Conservation (phyloP, 1,140 invertebrate genomes). For the Macrobrachium rosenbergii region DNA sequence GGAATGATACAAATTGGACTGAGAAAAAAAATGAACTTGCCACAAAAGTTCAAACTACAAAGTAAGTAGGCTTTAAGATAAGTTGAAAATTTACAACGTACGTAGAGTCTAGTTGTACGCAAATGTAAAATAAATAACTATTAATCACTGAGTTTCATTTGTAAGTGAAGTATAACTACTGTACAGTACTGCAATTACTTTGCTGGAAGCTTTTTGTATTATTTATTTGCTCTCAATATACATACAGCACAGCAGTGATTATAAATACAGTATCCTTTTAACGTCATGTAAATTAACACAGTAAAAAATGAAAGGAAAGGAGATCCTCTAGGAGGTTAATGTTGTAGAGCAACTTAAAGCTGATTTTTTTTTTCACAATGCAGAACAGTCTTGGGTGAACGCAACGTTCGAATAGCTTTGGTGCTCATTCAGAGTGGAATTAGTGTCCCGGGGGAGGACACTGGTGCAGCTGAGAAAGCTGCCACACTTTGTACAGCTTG, state of each 20-base stretch:
- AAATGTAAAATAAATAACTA: too few relatives aligned
- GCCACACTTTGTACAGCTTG: constrained; percentile 89
- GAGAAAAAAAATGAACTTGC: constrained; percentile 95
- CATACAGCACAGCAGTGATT: too few relatives aligned
- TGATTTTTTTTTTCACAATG: background rate
- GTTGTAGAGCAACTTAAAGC: background rate
- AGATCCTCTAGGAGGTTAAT: background rate
- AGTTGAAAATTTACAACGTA: background rate
- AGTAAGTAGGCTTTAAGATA: constrained; percentile 72
- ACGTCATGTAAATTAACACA: too few relatives aligned
- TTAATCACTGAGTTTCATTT: too few relatives aligned
- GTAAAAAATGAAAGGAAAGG: background rate
- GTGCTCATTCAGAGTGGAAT: constrained; percentile 60
- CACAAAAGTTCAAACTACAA: constrained; percentile 87
- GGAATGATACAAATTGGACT: constrained; percentile 94
- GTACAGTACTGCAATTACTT: too few relatives aligned
- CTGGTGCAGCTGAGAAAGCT: constrained; percentile 79
- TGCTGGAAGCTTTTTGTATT: too few relatives aligned
- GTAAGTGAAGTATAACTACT: too few relatives aligned
- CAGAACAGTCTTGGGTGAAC: constrained; percentile 54
- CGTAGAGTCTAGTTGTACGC: too few relatives aligned
- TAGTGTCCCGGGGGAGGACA: constrained; percentile 57
- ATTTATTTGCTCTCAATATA: too few relatives aligned
- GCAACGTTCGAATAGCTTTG: constrained; percentile 59
- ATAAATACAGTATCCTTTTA: too few relatives aligned